Evolutionary conservation across 1,140 invertebrate species (phyloP).

Genomic region (Drosophila ercepeae): DNA sequence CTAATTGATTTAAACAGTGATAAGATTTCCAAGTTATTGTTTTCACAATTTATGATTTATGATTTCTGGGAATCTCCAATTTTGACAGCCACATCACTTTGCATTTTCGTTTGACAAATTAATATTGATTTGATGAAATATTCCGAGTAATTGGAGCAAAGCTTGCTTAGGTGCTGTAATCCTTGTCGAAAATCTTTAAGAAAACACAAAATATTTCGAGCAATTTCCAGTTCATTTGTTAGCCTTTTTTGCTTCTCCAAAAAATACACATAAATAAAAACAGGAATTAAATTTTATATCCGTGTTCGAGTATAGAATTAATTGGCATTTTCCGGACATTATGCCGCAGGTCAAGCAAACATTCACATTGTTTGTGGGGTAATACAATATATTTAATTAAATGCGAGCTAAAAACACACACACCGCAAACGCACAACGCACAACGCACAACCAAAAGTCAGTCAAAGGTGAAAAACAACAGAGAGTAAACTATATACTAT

Average conservation of each 20-base stretch:
- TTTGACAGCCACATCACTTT: slow-evolving; percentile 26
- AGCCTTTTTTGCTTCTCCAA: background rate
- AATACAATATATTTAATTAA: slow-evolving; percentile 45
- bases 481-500: slow-evolving; percentile 11
- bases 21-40: background rate
- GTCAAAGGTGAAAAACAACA: slow-evolving; percentile 33
- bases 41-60: slow-evolving; percentile 31
- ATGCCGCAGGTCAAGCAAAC: slow-evolving; percentile 6
- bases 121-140: slow-evolving; percentile 33
- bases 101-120: slow-evolving; percentile 39
- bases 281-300: slow-evolving; percentile 2
- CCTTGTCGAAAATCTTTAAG: slow-evolving; percentile 1
- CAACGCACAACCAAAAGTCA: slow-evolving; percentile 12
- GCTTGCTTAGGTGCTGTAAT: slow-evolving; percentile 23
- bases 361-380: slow-evolving; percentile 12
- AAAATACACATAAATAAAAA: background rate
- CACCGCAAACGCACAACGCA: background rate
- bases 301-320: slow-evolving; percentile 4
- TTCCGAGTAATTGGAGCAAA: slow-evolving; percentile 10
- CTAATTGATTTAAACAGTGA: background rate
- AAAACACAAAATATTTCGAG: background rate
- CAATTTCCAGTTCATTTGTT: slow-evolving; percentile 16
- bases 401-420: slow-evolving; percentile 17
- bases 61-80: background rate
- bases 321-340: slow-evolving; percentile 23